These are phyloP conservation scores for Nasonovia ribisnigri DNA, from an alignment of 2,888 invertebrate species.

Conservation along the genomic window DNA sequence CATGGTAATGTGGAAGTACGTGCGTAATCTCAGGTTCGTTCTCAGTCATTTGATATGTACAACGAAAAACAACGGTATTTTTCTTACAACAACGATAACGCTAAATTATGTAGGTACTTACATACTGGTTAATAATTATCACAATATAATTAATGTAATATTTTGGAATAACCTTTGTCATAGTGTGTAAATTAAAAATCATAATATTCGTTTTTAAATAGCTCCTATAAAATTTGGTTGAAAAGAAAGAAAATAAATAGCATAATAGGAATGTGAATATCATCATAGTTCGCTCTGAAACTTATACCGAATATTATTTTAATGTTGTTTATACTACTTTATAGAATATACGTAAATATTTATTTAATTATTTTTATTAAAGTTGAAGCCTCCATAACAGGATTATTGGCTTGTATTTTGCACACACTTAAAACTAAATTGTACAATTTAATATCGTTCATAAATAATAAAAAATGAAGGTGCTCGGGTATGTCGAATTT, in stretches of 20 bases:
- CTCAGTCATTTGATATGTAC: conserved; percentile 11
- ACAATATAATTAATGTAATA: not conserved
- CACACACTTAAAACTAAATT: no score
- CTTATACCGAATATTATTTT: not conserved
- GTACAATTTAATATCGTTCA: no score
- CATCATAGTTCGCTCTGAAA: not conserved
- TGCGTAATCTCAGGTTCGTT: conserved; percentile 34
- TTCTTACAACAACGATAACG: not conserved
- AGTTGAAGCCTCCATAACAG: no score
- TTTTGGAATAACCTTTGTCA: not conserved
- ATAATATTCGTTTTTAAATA: not conserved
- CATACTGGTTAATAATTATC: not conserved
- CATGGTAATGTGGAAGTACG: conserved; percentile 10
- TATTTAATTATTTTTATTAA: no score
- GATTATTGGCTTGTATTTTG: no score
- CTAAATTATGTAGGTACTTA: not conserved
- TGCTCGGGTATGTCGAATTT: no score
- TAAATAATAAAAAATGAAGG: no score
- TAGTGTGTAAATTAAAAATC: not conserved
- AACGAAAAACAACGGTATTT: conserved; percentile 26
- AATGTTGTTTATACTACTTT: not conserved
- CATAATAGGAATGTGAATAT: no score
- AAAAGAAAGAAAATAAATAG: not conserved
- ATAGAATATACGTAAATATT: no score
- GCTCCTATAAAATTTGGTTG: not conserved